Conservation (phyloP, 2,113 vertebrate species). For the Aphyosemion australe region DNA sequence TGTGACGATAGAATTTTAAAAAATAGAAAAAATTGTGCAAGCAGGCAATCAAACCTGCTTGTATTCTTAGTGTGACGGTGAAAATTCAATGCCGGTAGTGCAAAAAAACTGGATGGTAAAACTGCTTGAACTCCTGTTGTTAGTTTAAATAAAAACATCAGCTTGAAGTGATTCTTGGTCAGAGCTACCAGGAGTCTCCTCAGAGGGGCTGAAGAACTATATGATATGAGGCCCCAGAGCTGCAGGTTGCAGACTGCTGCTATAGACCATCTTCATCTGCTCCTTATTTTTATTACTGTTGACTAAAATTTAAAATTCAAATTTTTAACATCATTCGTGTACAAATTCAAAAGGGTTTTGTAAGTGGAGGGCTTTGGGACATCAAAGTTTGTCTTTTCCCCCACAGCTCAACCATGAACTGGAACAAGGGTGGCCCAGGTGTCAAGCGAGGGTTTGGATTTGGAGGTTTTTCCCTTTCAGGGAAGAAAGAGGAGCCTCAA, state of each 20-base stretch:
- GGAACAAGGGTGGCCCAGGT: constrained; percentile 95
- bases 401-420: constrained; percentile 87
- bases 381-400: background rate
- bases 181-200: background rate
- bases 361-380: background rate
- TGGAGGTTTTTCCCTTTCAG: constrained; percentile 92
- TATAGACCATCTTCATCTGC: background rate
- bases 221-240: background rate
- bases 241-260: background rate
- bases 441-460: constrained; percentile 97
- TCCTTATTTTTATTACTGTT: no score
- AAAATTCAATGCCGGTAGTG: no score
- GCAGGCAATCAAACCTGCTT: no score
- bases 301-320: no score
- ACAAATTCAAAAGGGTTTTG: no score
- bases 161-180: background rate
- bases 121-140: no score
- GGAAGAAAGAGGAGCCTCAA: constrained; percentile 92
- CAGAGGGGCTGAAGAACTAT: background rate
- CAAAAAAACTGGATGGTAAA: no score
- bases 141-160: background rate
- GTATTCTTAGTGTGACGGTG: no score
- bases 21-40: no score
- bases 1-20: no score
- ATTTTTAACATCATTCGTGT: no score